Percentiles rank a stretch among this genome's conserved stretches.
phyloP scores from a whole-genome alignment of 2,888 invertebrate species.

The Drosophila fungiperda region DNA sequence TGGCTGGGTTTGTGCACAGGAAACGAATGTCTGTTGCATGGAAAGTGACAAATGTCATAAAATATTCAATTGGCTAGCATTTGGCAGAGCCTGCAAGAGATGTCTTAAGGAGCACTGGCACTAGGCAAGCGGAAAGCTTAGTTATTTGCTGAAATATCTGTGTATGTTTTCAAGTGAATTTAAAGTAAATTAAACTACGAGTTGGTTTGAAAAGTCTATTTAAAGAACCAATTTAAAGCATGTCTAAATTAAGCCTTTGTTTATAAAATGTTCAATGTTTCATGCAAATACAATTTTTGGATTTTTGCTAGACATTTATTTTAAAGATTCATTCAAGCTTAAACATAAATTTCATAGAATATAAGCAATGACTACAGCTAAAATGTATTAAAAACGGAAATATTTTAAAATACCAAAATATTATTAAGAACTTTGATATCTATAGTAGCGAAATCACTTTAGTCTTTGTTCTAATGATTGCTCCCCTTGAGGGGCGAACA shows the following conservation, averaged over 20 bases:
- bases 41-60: slow-evolving; percentile 72
- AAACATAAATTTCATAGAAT: background rate
- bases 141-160: background rate
- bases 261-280: background rate
- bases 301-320: background rate
- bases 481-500: slow-evolving; percentile 39
- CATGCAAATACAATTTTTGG: background rate
- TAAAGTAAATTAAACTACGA: slow-evolving; percentile 1
- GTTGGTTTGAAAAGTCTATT: background rate
- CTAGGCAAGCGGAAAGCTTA: background rate
- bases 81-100: slow-evolving; percentile 10
- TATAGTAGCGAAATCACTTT: slow-evolving; percentile 29
- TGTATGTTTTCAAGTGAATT: background rate
- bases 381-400: background rate
- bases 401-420: slow-evolving; percentile 8
- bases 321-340: background rate
- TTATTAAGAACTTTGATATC: slow-evolving; percentile 39
- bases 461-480: slow-evolving; percentile 48
- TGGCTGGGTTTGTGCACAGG: slow-evolving; percentile 59
- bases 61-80: slow-evolving; percentile 73
- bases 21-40: slow-evolving; percentile 76
- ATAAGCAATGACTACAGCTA: background rate
- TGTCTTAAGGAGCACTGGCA: slow-evolving; percentile 12
- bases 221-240: background rate
- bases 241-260: background rate